A percentile compares a stretch with the other conserved stretches of the same genome.
Evolutionary conservation across 2,113 vertebrate species (phyloP).

Genomic region (Periophthalmus modestus): DNA sequence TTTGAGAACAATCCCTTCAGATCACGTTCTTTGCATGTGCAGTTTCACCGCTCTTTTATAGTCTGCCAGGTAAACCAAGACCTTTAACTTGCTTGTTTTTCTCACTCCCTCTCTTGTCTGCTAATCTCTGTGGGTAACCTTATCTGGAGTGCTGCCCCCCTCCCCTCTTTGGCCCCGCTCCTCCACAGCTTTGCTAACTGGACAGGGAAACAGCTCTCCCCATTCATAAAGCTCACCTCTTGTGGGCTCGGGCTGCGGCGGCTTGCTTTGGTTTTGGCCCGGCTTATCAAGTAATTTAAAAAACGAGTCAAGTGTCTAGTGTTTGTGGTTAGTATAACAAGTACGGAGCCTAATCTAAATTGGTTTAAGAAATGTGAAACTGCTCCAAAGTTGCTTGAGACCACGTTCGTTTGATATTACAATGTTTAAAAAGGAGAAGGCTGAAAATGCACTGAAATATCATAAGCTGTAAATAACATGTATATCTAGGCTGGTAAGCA

Average conservation of each 20-base stretch:
- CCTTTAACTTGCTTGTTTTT: slow-evolving; percentile 70
- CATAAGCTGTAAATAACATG: neutral
- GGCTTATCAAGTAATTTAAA: slow-evolving; percentile 24
- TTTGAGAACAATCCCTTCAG: slow-evolving; percentile 16
- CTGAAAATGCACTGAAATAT: neutral
- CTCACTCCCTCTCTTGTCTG: slow-evolving; percentile 67
- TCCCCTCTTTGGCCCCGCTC: neutral
- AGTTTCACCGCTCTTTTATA: slow-evolving; percentile 52
- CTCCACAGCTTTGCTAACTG: slow-evolving; percentile 38
- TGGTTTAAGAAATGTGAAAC: slow-evolving; percentile 5
- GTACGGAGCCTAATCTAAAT: neutral
- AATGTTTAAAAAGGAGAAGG: neutral
- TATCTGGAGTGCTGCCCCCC: slow-evolving; percentile 58
- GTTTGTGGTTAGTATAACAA: slow-evolving; percentile 13
- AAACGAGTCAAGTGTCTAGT: slow-evolving; percentile 9
- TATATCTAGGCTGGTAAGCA: neutral
- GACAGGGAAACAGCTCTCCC: slow-evolving; percentile 51
- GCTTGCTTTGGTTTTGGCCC: slow-evolving; percentile 25
- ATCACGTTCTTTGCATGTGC: slow-evolving; percentile 19
- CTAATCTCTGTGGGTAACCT: slow-evolving; percentile 74
- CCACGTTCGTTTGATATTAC: neutral
- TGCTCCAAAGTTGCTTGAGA: neutral
- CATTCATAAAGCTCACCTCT: slow-evolving; percentile 57
- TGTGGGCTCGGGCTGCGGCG: slow-evolving; percentile 36
- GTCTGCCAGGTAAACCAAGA: slow-evolving; percentile 69